Conservation (phyloP, 2,113 vertebrate species). For the Carassius gibelio region DNA sequence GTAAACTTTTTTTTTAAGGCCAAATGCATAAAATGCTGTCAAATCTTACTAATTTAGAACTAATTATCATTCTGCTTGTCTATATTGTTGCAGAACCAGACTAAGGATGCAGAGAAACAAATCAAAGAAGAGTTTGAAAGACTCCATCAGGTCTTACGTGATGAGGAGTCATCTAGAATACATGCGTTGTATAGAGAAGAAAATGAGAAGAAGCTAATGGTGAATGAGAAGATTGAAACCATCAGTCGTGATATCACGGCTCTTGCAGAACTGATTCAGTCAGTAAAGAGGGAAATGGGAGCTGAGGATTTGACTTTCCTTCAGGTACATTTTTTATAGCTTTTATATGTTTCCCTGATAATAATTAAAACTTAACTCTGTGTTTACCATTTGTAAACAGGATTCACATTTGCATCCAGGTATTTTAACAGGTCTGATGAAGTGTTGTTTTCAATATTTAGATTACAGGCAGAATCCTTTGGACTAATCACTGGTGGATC, state of each 20-base stretch:
- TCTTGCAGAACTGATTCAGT: conserved; percentile 61
- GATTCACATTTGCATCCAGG: neutral
- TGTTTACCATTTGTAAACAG: neutral
- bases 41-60: neutral
- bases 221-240: conserved; percentile 50
- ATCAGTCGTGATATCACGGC: conserved; percentile 50
- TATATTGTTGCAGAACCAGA: conserved; percentile 64
- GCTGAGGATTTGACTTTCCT: conserved; percentile 68
- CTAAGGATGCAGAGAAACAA: conserved; percentile 64
- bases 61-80: neutral
- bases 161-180: conserved; percentile 65
- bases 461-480: neutral
- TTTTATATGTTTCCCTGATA: neutral
- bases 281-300: conserved; percentile 70
- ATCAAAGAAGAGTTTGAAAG: conserved; percentile 72
- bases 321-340: conserved; percentile 52
- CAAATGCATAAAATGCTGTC: neutral
- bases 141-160: conserved; percentile 59
- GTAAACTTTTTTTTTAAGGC: neutral
- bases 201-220: conserved; percentile 55
- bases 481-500: neutral
- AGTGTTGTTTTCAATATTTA: neutral
- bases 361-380: neutral
- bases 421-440: neutral
- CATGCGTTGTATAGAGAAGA: conserved; percentile 65